Evolutionary conservation across 2,888 invertebrate genomes (phyloP).

Genomic region (Antheraea assamensis): DNA sequence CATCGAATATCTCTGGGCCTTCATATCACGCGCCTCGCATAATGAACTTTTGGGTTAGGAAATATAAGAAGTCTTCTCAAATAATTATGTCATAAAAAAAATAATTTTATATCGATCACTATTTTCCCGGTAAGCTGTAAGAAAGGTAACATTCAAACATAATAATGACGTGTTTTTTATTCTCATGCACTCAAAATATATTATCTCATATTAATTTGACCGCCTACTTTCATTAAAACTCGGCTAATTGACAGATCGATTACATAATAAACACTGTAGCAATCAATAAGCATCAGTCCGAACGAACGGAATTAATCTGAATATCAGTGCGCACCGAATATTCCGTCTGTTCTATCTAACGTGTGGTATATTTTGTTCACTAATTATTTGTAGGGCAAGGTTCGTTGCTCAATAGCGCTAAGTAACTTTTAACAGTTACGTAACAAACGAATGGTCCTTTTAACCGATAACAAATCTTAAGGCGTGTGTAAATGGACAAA

Average conservation of each 20-base stretch:
- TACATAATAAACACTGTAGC: neutral
- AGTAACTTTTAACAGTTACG: constrained; percentile 8
- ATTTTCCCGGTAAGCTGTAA: neutral
- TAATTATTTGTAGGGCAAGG: constrained; percentile 59
- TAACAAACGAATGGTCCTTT: constrained; percentile 12
- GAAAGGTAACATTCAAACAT: too few species aligned
- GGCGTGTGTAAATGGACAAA: constrained; percentile 14
- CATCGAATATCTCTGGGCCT: neutral
- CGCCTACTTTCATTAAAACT: neutral
- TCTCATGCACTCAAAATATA: neutral
- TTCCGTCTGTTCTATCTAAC: constrained; percentile 4
- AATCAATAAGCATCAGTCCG: neutral
- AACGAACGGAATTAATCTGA: neutral
- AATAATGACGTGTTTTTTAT: neutral
- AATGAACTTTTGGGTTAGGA: neutral
- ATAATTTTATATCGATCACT: neutral
- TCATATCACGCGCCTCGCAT: too few species aligned
- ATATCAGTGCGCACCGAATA: neutral
- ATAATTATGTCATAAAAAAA: neutral
- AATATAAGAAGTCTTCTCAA: too few species aligned
- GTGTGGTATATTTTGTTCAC: constrained; percentile 21
- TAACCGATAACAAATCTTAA: constrained; percentile 12
- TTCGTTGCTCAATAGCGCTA: constrained; percentile 28
- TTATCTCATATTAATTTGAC: neutral
- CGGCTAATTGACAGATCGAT: neutral